These are phyloP conservation scores for Resseliella maxima DNA, from an alignment of 2,888 invertebrate genomes.

Conservation along the genomic window DNA sequence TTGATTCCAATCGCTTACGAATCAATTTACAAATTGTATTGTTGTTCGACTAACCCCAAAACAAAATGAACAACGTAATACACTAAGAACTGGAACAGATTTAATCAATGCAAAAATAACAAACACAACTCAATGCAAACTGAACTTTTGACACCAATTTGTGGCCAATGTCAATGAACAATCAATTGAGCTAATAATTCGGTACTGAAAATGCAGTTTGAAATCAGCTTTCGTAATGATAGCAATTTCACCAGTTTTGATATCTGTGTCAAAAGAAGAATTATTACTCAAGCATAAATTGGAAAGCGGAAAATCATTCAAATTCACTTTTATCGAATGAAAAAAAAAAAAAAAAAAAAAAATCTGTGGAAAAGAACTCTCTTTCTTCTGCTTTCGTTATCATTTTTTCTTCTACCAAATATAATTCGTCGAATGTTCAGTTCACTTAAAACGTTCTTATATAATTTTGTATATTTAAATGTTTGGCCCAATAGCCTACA, in stretches of 20 bases:
- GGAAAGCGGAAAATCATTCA: constrained; percentile 12
- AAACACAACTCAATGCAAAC: background rate
- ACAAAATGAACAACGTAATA: background rate
- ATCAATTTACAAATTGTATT: background rate
- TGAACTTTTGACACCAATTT: constrained; percentile 8
- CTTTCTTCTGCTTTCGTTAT: background rate
- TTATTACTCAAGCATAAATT: background rate
- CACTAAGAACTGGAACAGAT: background rate
- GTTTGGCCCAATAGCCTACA: background rate
- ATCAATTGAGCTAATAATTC: background rate
- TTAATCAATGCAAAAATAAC: background rate
- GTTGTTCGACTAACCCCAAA: background rate
- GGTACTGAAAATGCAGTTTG: background rate
- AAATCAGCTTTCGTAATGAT: too few relatives aligned
- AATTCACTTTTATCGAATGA: background rate
- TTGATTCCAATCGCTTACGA: background rate
- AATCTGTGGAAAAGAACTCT: background rate
- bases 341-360: background rate
- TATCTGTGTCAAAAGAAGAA: background rate
- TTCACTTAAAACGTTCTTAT: background rate
- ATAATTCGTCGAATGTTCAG: background rate
- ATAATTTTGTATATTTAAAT: background rate
- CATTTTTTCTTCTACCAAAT: background rate
- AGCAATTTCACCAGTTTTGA: background rate
- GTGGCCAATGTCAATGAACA: constrained; percentile 1